A percentile compares a stretch with the other conserved stretches of the same genome.
phyloP scores from a whole-genome alignment of 2,888 invertebrate genomes.

The Epinotia brunnichana region DNA sequence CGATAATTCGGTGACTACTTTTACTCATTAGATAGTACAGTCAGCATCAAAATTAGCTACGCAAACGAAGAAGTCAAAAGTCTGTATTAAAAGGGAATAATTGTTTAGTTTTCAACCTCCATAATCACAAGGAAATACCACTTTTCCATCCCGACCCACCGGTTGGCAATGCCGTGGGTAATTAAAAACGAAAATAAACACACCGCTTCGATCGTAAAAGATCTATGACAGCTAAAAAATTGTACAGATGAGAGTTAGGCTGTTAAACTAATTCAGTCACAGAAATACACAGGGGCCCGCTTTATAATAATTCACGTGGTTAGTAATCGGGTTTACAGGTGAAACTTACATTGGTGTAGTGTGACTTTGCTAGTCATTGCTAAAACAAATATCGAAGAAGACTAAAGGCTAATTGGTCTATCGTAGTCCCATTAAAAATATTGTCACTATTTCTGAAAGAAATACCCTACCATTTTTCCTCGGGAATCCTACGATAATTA shows the following conservation, averaged over 20 bases:
- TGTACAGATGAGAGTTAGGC: conserved; percentile 80
- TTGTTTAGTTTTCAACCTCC: neutral
- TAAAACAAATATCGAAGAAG: no score
- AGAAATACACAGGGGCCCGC: conserved; percentile 69
- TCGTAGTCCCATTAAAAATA: no score
- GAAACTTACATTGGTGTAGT: neutral
- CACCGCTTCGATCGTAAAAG: conserved; percentile 83
- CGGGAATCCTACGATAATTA: no score
- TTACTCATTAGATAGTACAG: no score
- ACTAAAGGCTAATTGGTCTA: no score
- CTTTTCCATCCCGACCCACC: conserved; percentile 69
- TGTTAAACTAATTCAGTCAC: conserved; percentile 82
- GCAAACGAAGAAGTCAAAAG: no score
- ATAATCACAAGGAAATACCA: conserved; percentile 27
- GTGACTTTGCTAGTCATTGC: neutral
- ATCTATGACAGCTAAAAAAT: conserved; percentile 82
- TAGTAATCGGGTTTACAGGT: conserved; percentile 26
- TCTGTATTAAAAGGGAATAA: no score
- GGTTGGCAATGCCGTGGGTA: conserved; percentile 66
- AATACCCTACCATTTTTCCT: no score
- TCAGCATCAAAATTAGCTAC: no score
- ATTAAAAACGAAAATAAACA: conserved; percentile 85
- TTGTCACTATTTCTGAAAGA: no score
- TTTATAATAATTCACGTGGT: conserved; percentile 29
- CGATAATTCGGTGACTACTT: no score